Conservation (phyloP, 2,113 vertebrate species). For the Neogobius melanostomus region DNA sequence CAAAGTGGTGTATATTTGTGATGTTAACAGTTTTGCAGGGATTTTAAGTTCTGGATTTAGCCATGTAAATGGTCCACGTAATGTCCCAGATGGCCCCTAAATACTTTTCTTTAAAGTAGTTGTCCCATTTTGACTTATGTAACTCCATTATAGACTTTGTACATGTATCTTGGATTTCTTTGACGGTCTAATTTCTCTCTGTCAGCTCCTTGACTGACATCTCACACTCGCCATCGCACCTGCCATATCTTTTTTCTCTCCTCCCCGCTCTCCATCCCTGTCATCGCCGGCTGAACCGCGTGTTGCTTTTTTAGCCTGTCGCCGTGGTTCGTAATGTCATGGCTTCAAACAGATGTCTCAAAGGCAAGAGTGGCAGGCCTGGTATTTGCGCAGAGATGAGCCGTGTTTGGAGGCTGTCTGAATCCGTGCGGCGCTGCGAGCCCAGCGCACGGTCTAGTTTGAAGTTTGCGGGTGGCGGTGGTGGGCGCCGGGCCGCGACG, state of each 20-base stretch:
- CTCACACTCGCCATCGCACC: slow-evolving; percentile 18
- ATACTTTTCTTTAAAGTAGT: too few relatives aligned
- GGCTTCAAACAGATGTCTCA: slow-evolving; percentile 16
- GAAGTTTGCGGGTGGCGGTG: slow-evolving; percentile 1
- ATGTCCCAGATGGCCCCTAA: too few relatives aligned
- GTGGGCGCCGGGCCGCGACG: slow-evolving; percentile 24
- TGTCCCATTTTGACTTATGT: too few relatives aligned
- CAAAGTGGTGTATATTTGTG: slow-evolving; percentile 6
- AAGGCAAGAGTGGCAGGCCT: slow-evolving; percentile 3
- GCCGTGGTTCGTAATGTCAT: slow-evolving; percentile 10
- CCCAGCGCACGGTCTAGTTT: slow-evolving; percentile 27
- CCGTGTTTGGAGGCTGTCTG: not conserved
- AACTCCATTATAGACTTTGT: too few relatives aligned
- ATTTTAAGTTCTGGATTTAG: too few relatives aligned
- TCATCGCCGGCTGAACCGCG: not conserved
- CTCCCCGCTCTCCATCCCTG: not conserved
- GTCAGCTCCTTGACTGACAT: slow-evolving; percentile 24
- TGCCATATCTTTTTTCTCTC: slow-evolving; percentile 5
- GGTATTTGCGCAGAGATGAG: slow-evolving; percentile 11
- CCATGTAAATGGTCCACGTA: too few relatives aligned
- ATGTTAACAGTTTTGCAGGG: too few relatives aligned
- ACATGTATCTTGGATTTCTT: too few relatives aligned
- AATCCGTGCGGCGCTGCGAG: slow-evolving; percentile 12
- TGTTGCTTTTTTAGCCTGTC: slow-evolving; percentile 14
- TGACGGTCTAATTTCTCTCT: not conserved